Percentiles rank a stretch among this genome's conserved stretches.
These are phyloP conservation scores for Synchiropus splendidus DNA, from an alignment of 2,113 vertebrate species.

Conservation along the genomic window DNA sequence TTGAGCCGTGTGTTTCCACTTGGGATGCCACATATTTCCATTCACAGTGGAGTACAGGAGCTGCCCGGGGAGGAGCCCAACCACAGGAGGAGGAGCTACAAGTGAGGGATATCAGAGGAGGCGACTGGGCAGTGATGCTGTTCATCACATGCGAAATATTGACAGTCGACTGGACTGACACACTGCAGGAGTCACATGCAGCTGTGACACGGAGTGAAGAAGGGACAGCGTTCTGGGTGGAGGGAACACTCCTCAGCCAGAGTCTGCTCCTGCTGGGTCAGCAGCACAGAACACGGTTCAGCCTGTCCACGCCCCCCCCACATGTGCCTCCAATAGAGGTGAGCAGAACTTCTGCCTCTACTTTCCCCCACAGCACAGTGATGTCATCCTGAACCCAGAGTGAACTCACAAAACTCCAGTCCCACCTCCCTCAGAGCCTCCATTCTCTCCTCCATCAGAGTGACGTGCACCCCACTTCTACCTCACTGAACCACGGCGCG, in stretches of 20 bases:
- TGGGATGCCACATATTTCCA: conserved; percentile 50
- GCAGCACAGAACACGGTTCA: no score
- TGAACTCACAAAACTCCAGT: conserved; percentile 67
- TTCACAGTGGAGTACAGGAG: conserved; percentile 32
- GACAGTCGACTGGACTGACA: no score
- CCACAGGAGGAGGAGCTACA: conserved; percentile 14
- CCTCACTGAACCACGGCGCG: no score
- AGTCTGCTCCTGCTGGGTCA: no score
- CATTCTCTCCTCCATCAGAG: conserved; percentile 36
- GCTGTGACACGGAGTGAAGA: no score
- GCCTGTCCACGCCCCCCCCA: no score
- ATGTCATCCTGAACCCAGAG: conserved; percentile 73
- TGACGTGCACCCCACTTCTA: conserved; percentile 39
- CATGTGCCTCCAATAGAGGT: conserved; percentile 71
- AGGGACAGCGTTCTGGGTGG: no score
- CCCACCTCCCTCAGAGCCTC: conserved; percentile 38
- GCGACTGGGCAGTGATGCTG: no score
- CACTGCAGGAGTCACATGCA: no score
- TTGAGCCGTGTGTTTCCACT: conserved; percentile 54
- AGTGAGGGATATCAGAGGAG: conserved; percentile 22
- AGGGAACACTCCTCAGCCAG: no score
- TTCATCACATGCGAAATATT: no score
- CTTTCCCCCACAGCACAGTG: conserved; percentile 65
- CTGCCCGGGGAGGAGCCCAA: conserved; percentile 33
- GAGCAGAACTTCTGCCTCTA: conserved; percentile 68